A percentile compares a stretch with the other conserved stretches of the same genome.
Evolutionary conservation across 1,140 invertebrate species (phyloP).

Genomic region (Eupristina koningsbergeri): DNA sequence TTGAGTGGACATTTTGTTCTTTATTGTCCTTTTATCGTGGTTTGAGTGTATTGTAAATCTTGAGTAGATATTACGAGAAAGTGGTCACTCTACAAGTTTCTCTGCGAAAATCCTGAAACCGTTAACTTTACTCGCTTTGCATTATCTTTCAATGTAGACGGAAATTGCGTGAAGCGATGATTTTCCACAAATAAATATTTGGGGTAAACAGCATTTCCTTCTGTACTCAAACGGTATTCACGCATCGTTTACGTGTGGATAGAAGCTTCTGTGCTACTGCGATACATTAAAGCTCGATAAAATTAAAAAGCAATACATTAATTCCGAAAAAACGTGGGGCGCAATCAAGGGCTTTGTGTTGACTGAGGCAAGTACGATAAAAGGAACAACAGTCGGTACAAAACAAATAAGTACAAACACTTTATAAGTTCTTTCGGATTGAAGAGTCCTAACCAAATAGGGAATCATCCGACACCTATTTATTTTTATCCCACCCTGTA

Average conservation of each 20-base stretch:
- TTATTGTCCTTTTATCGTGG: not conserved
- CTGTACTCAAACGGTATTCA: too few relatives aligned
- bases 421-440: not conserved
- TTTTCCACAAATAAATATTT: too few relatives aligned
- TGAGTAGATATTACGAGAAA: not conserved
- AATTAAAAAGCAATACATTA: too few relatives aligned
- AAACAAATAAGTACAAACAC: not conserved
- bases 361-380: not conserved
- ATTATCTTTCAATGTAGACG: not conserved
- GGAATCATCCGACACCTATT: not conserved
- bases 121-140: not conserved
- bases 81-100: not conserved
- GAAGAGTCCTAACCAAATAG: not conserved
- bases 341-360: too few relatives aligned
- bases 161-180: too few relatives aligned
- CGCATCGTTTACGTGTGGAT: too few relatives aligned
- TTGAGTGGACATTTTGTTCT: constrained; percentile 36
- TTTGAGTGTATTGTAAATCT: not conserved
- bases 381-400: not conserved
- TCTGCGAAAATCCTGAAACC: not conserved
- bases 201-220: too few relatives aligned
- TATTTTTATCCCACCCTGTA: too few relatives aligned
- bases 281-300: too few relatives aligned
- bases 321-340: too few relatives aligned
- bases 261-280: too few relatives aligned